phyloP scores from a whole-genome alignment of 2,113 vertebrate species.

The Toxostoma redivivum region DNA sequence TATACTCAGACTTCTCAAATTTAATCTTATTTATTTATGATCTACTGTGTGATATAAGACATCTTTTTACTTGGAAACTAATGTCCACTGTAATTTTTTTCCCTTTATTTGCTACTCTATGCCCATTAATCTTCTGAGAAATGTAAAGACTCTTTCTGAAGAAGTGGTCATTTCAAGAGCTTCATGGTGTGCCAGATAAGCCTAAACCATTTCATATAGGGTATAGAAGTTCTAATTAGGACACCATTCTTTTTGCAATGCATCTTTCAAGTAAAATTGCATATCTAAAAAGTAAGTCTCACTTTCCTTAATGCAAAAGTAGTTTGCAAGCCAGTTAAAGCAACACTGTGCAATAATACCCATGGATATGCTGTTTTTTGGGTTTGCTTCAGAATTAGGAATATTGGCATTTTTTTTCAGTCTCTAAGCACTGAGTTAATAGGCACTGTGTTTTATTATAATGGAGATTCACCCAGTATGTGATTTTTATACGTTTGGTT shows the following conservation, averaged over 20 bases:
- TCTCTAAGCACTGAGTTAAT: not conserved
- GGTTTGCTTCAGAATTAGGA: not conserved
- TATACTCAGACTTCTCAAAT: not conserved
- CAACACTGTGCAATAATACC: not conserved
- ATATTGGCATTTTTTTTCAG: not conserved
- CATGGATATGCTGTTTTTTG: not conserved
- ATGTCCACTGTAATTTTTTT: not conserved
- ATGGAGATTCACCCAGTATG: not conserved
- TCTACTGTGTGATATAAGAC: not conserved
- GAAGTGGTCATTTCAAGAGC: not conserved
- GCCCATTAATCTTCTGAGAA: not conserved
- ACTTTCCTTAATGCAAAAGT: not conserved
- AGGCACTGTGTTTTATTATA: not conserved
- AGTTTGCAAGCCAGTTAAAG: conserved; percentile 1
- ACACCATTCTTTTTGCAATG: not conserved
- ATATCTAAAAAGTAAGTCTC: not conserved
- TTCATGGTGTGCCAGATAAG: not conserved
- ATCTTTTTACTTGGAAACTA: not conserved
- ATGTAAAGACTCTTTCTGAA: not conserved
- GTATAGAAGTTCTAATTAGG: not conserved
- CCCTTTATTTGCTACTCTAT: not conserved
- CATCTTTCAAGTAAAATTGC: not conserved
- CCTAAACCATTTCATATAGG: not conserved
- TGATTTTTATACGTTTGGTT: not conserved
- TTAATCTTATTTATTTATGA: conserved; percentile 61